Evolutionary conservation across 2,797 vertebrate genomes (phyloP), one percentile per base, ranked within the genome.

Genomic region (Austrolebias charrua): DNA sequence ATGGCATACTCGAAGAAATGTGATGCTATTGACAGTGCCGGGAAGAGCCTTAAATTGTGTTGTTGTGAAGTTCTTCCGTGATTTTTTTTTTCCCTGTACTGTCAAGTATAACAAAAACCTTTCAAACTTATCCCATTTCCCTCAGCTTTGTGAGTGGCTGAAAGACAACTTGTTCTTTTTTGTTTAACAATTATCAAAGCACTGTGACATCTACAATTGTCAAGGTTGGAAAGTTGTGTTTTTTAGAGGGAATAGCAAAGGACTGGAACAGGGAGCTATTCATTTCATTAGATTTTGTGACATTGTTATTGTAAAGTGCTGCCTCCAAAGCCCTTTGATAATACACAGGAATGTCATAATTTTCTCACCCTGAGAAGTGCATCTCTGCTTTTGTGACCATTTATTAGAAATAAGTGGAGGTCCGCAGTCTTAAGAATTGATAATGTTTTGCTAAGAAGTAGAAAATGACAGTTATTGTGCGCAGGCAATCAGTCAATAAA

Each of bases 341-440:
- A 63, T 69, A 61, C 73, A 31, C 69, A 78, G 70, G 73, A 86
- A 87, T 85, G 81, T 81, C 79, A 78, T 81, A 24, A 77, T 81
- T 80, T 72, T 59, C 68, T 75, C 59, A 51, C 60, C 46, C 69
- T 38, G 12, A 80, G 73, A 71, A 73, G 58, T 56, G 56, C 76
- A 76, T 66, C 60, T 45, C 53, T 68, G 80, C 75, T 55, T 81
- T 87, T 88, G 82, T 86, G 69, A 70, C 38, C 5, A 0, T 47
- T 73, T 73, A 68, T 79, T 73, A 76, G 67, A 84, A 76, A 83
- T 67, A 69, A 84, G 69, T 64, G 45, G 64, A 75, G 71, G 69
- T 59, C 73, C 63, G 60, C 55, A 76, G 48, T 76, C 59, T 78
- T 81, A 82, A 75, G 71, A 80, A 79, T 80, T 82, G 76, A 80